phyloP scores from a whole-genome alignment of 1,140 invertebrate species.

The Ceratitis capitata region DNA sequence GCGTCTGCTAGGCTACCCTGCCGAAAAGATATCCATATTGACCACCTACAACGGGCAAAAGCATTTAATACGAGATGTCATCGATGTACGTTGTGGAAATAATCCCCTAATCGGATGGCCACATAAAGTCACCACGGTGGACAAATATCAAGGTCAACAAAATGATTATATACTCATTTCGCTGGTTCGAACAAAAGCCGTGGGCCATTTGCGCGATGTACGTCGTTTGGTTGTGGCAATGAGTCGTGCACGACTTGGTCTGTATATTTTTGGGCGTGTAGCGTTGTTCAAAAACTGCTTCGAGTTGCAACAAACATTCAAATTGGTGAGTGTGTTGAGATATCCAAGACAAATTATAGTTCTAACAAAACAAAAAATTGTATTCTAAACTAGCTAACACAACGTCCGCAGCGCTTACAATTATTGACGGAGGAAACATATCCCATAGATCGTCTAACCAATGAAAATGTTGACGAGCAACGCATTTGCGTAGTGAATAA shows the following conservation, averaged over 20 bases:
- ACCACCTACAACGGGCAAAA: constrained; percentile 99
- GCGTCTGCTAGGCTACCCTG: constrained; percentile 96
- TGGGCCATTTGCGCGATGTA: constrained; percentile 97
- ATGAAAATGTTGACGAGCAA: constrained; percentile 54
- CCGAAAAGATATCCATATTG: constrained; percentile 97
- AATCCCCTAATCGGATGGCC: constrained; percentile 98
- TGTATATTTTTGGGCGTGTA: constrained; percentile 95
- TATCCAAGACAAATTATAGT: background rate
- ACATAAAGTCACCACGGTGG: constrained; percentile 95
- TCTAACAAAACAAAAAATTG: background rate
- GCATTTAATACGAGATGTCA: constrained; percentile 95
- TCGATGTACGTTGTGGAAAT: constrained; percentile 91
- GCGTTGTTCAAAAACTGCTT: constrained; percentile 96
- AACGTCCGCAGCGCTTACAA: constrained; percentile 79
- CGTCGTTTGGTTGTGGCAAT: constrained; percentile 96
- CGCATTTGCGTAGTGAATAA: constrained; percentile 72
- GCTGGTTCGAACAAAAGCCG: constrained; percentile 92
- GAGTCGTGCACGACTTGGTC: constrained; percentile 95
- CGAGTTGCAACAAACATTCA: constrained; percentile 94
- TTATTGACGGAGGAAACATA: constrained; percentile 82
- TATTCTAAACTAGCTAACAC: constrained; percentile 65
- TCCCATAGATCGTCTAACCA: constrained; percentile 73
- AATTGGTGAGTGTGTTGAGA: constrained; percentile 73
- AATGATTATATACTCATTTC: constrained; percentile 98
- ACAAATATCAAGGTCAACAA: constrained; percentile 99